Evolutionary conservation across 2,888 invertebrate genomes (phyloP), one percentile per base, ranked within the genome.

Genomic region (Chromoteleia sp.): DNA sequence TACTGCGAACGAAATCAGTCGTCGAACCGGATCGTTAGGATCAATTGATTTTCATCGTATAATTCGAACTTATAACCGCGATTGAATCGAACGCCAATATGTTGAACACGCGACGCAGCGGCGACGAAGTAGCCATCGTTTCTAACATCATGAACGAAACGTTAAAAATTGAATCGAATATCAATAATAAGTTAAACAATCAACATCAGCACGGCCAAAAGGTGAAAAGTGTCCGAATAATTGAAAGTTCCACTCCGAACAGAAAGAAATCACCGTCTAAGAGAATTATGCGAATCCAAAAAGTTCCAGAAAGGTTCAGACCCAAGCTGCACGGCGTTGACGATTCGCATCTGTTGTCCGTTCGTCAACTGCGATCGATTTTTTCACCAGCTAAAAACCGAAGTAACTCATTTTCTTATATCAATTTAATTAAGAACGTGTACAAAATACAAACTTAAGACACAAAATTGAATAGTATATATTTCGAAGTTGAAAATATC

Each of bases 311-410:
- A 17, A 29, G 8, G 15, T 4, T n/a, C 2, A 33, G 12, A 36
- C 2, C 15, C 8, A 12, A 17, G 0, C 4, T 19, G 5, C 8
- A 15, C 0, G 54, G 54, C 17, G 30, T 61, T 21, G 61, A 39
- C n/a, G 39, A 65, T 6, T 52, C 52, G n/a, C 25, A 65, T 2
- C 8, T 25, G 10, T 39, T 65, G 10, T 39, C 50, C 5, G 67
- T 67, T 5, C 15, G 41, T 1, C 29, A 54, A 43, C 19, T 67
- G 1, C 4, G 54, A 1, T 21, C 52, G 1, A 54, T 67, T 41
- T 67, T 54, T 39, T 67, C 67, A 29, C 67, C 67, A 43, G 67
- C 41, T 1, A 41, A 7, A 54, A 41, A 25, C 5, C 7, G 2
- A 39, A 14, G 65, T 65, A 65, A 33, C n/a, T 19, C 0, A 2